Base-by-base conservation (phyloP, 1,140 invertebrate species). In the Muscidifurax raptorellus region DNA sequence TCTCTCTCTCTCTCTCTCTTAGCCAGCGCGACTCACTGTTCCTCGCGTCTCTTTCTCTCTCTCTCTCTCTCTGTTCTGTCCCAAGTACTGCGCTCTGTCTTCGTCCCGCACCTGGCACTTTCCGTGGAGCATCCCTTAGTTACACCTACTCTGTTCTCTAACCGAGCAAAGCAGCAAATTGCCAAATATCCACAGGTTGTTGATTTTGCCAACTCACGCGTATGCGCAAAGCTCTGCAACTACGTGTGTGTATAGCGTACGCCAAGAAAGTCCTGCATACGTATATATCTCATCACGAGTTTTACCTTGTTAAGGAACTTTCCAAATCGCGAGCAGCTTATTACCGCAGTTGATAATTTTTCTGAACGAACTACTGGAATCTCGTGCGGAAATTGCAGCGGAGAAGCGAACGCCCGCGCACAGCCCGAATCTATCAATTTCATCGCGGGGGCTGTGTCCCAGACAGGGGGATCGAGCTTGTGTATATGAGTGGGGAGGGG, bases 151-250 rank as follows among this genome's bases (percentile, higher is more conserved):
- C 83, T 74, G n/a, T 66, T 81, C 87, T 86, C 83, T n/a, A n/a
- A n/a, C n/a, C n/a, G 87, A 86, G 88, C 87, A 90, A 90, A 91
- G 87, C 90, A 88, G 90, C 22, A 1, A 22, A 90, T 91, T 91
- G 89, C 88, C 91, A 92, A 92, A 92, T 92, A 92, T 92, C 91
- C 90, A 91, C 91, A 92, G 90, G 91, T 91, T 92, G 91, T 91
- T 92, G 90, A 89, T 92, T 91, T 91, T 90, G 78, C 86, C 84
- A 82, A 85, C 87, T 89, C 87, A 69, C 40, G 84, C 40, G 83
- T 47, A 47, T 47, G 7, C 15, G 15, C 15, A 13, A 1, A 47
- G 44, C 44, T 47, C 15, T 13, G 44, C 44, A 47, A n/a, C 52
- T 59, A 59, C 5, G 15, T 47, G 15, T 0, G 15, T 13, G 69